Evolutionary conservation across 2,888 invertebrate genomes (phyloP), one percentile per base, ranked within the genome.

Genomic region (Onchidella celtica): DNA sequence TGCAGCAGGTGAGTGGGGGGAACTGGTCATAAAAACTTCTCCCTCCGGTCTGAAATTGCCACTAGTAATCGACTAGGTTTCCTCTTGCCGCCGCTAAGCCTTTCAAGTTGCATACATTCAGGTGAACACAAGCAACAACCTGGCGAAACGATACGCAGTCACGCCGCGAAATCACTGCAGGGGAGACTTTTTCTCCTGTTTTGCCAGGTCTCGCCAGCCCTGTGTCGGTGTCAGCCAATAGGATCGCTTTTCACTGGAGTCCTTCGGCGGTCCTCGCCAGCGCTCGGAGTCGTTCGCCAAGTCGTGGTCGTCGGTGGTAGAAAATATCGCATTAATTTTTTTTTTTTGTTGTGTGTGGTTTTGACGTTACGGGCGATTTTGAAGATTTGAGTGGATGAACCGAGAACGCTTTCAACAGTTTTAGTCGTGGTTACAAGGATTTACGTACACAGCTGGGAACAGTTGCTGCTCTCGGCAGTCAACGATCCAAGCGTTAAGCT

Each of bases 191-290:
- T 55, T n/a, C n/a, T n/a, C n/a, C n/a, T n/a, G n/a, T n/a, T 77
- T 66, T 14, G 17, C 36, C 68, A 29, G 57, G 66, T 68, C 47
- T 68, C 66, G 68, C 77, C 47, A 68, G 77, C n/a, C n/a, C n/a
- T n/a, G 77, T 47, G 57, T 68, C 77, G 34, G 36, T 77, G 66
- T 68, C 77, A 47, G 59, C 77, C 77, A 77, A 77, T 73, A 36
- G 27, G 66, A 27, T 66, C 21, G 68, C 66, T 77, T 77, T 77
- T 77, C 77, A 77, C n/a, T 6, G 34, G 27, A 36, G 77, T 77
- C 76, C 66, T 76, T 76, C 65, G 76, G 66, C 76, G 66, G 76
- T 76, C 77, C 77, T 68, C 36, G 68, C 66, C 66, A 68, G 55
- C 21, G 27, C 47, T 57, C 55, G 68, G 68, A 77, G 77, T 68